phyloP scores from a whole-genome alignment of 2,113 vertebrate species.

The Trachemys scripta region DNA sequence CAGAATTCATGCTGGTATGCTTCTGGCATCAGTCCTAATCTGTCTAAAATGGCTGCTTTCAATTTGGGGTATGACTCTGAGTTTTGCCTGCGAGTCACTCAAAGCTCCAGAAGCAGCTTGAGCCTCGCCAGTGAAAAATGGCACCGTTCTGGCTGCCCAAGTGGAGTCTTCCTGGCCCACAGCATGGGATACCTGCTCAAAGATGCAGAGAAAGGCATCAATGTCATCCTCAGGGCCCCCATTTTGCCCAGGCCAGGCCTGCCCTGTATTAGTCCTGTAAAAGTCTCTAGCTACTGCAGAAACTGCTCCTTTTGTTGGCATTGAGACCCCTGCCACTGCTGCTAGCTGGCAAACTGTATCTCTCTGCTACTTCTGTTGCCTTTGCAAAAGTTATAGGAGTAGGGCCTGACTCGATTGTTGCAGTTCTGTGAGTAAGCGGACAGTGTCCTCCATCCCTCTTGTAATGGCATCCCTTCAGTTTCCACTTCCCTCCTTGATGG shows the following conservation, averaged over 20 bases:
- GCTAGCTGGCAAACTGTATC: no score
- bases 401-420: no score
- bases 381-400: no score
- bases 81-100: neutral
- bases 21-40: neutral
- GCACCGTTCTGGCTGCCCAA: no score
- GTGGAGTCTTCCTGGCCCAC: no score
- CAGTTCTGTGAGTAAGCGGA: no score
- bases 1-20: neutral
- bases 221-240: neutral
- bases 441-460: no score
- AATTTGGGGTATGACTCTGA: neutral
- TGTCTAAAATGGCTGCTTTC: neutral
- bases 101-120: neutral
- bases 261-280: neutral
- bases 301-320: neutral
- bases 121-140: no score
- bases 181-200: neutral
- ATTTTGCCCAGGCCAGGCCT: neutral
- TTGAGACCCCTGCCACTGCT: no score
- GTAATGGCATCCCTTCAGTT: no score
- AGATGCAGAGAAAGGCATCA: neutral
- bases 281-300: neutral
- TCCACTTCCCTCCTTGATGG: no score
- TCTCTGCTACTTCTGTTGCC: no score